Evolutionary conservation across 2,113 vertebrate genomes (phyloP).

Genomic region (Gnathonemus longibarbis): DNA sequence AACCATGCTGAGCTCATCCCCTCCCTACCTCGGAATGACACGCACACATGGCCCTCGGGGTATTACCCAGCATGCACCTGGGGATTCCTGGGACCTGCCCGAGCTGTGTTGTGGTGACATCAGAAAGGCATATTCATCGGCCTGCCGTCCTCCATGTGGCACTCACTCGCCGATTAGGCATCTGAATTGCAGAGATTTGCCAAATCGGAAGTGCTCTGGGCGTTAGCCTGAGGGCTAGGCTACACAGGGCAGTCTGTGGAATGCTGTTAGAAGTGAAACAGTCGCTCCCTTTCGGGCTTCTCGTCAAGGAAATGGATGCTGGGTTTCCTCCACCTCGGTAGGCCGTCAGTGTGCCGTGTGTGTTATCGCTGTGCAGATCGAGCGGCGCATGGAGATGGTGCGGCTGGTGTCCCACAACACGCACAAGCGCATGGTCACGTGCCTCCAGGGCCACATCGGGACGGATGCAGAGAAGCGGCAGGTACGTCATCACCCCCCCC

Average conservation of each 20-base stretch:
- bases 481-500: constrained; percentile 56
- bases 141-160: neutral
- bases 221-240: neutral
- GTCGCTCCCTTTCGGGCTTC: neutral
- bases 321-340: neutral
- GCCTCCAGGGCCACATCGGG: constrained; percentile 85
- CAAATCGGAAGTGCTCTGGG: neutral
- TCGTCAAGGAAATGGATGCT: neutral
- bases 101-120: neutral
- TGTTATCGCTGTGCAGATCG: constrained; percentile 50
- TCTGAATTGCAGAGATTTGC: no score
- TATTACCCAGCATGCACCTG: neutral
- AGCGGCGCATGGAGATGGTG: constrained; percentile 80
- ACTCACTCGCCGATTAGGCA: neutral
- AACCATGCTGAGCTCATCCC: neutral
- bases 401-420: constrained; percentile 78
- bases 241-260: neutral
- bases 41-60: neutral
- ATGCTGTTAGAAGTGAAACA: neutral
- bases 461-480: constrained; percentile 83
- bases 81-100: neutral
- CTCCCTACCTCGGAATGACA: neutral
- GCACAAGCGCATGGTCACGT: constrained; percentile 75
- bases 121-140: neutral
- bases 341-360: neutral